Evolutionary conservation across 2,113 vertebrate genomes (phyloP).

Genomic region (Scomber colias): DNA sequence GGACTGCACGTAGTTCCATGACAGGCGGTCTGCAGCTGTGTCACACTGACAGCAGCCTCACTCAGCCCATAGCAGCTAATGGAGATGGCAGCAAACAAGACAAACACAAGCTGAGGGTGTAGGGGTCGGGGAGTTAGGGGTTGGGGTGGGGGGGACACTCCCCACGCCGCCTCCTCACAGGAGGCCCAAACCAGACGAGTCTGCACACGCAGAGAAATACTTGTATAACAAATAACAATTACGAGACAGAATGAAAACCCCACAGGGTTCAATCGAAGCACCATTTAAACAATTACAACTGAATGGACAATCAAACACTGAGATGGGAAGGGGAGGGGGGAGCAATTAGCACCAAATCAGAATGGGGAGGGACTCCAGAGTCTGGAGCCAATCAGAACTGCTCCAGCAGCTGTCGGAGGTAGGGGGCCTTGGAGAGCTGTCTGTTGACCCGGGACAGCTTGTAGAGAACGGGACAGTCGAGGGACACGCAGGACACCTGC

Average conservation of each 20-base stretch:
- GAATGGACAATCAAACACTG: slow-evolving; percentile 52
- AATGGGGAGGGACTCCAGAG: neutral
- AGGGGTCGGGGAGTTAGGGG: too few relatives aligned
- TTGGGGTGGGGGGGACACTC: neutral
- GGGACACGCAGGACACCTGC: slow-evolving; percentile 91
- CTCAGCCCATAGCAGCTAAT: slow-evolving; percentile 60
- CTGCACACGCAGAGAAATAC: slow-evolving; percentile 55
- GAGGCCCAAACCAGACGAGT: slow-evolving; percentile 38
- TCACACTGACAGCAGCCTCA: slow-evolving; percentile 25
- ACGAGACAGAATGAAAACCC: slow-evolving; percentile 63
- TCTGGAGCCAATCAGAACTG: slow-evolving; percentile 89
- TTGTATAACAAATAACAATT: slow-evolving; percentile 56
- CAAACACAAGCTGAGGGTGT: slow-evolving; percentile 14
- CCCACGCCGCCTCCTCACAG: neutral
- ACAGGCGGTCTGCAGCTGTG: slow-evolving; percentile 18
- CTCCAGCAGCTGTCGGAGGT: slow-evolving; percentile 95
- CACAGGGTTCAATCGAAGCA: slow-evolving; percentile 70
- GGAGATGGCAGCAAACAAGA: slow-evolving; percentile 54
- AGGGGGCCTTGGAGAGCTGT: slow-evolving; percentile 94
- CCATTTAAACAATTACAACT: slow-evolving; percentile 61
- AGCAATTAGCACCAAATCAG: slow-evolving; percentile 77
- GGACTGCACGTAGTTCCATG: slow-evolving; percentile 6
- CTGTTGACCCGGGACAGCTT: slow-evolving; percentile 92
- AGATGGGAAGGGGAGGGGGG: neutral
- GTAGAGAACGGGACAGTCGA: slow-evolving; percentile 96